Evolutionary conservation across 2,113 vertebrate genomes (phyloP).

Genomic region (Xiphorhynchus elegans): DNA sequence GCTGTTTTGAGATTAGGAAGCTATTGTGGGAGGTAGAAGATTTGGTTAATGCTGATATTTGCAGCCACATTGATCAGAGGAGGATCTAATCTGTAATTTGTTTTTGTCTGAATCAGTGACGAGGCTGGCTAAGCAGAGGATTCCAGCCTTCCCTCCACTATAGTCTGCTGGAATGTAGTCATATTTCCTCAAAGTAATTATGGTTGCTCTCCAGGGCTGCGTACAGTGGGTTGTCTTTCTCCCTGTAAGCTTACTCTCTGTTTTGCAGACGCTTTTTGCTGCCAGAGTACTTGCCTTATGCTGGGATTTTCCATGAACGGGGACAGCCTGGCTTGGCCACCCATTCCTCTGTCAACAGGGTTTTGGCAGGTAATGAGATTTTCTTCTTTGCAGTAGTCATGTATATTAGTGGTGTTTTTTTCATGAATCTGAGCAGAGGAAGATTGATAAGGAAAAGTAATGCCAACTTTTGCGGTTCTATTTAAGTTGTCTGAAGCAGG

Average conservation of each 20-base stretch:
- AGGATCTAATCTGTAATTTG: neutral
- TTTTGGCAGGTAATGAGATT: constrained; percentile 87
- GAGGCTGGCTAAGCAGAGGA: neutral
- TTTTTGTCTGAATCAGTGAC: neutral
- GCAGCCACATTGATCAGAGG: neutral
- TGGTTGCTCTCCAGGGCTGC: neutral
- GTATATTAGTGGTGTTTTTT: neutral
- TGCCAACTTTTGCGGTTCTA: neutral
- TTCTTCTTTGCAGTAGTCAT: neutral
- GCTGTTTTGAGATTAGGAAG: neutral
- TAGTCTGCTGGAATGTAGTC: neutral
- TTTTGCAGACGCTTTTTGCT: constrained; percentile 90
- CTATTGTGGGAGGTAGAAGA: neutral
- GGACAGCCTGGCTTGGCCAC: constrained; percentile 97
- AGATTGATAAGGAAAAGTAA: neutral
- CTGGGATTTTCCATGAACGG: constrained; percentile 97
- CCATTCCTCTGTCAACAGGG: constrained; percentile 97
- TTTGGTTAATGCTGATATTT: neutral
- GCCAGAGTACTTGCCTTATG: constrained; percentile 97
- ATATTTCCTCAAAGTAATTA: neutral
- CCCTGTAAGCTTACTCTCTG: neutral
- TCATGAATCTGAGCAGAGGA: neutral
- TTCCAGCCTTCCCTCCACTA: neutral
- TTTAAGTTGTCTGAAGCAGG: neutral
- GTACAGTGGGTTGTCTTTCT: neutral